Base-by-base conservation (phyloP, 2,113 vertebrate genomes). In the Callaeas wilsoni region DNA sequence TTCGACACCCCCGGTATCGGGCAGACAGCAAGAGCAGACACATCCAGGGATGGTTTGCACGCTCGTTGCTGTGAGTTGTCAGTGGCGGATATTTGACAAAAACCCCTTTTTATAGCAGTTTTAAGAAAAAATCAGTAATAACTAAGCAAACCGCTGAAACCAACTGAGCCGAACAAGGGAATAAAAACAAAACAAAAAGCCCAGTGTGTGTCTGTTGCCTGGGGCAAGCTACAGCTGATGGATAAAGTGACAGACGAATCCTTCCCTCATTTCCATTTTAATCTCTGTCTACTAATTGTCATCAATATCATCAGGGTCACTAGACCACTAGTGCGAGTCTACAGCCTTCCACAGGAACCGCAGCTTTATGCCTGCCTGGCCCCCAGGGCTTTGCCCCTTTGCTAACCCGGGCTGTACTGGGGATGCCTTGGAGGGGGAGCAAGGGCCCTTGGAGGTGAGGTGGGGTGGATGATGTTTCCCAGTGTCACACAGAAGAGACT, bases 251-350 rank as follows among this genome's bases (percentile, higher is more conserved):
- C 97, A 97, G 97, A 97, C 78, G 88, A 96, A 94, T 97, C 89
- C 91, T 97, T 89, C 67, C 87, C 94, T 97, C 96, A 97, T 97
- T 97, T 97, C 97, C 97, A 97, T 97, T 97, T 97, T 97, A 97
- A 97, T 97, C 96, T 97, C 96, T 97, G 95, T 92, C 95, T 96
- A 94, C 96, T 97, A 97, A 97, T 97, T 97, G 97, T 97, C 96
- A 97, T 97, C 97, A 97, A 97, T 97, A 97, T 97, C 96, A 92
- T 96, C 95, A 96, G 97, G 96, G 96, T 97, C 97, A 95, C 94
- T 84, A 93, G 97, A 97, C 93, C 95, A 96, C 96, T 95, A 93
- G 94, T 93, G 96, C 77, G 47, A 96, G 95, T 96, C 95, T 88
- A 35, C 90, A 89, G 74, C 96, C 93, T 95, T 96, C 78, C 23